Base-by-base conservation (phyloP, 2,797 vertebrate species). In the Sebastes minor region DNA sequence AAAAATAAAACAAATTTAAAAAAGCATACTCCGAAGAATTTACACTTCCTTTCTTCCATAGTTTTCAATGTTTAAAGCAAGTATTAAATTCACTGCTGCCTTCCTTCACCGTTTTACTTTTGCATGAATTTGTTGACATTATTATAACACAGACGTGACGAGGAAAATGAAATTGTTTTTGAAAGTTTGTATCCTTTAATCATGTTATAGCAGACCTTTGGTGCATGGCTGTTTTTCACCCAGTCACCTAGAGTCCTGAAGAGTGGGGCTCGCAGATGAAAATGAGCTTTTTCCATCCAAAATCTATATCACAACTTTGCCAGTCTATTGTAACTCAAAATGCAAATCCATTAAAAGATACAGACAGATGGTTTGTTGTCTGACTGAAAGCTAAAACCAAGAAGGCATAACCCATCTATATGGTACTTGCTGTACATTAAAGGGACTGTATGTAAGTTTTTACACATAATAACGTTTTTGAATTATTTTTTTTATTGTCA, bases 11-110 rank as follows among this genome's bases (percentile, higher is more conserved):
- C 14, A 38, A 8, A 71, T 38, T 16, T 20, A 18, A 57, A 9
- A 66, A 65, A 66, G 18, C 23, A 12, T 13, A 28, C 8, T 16
- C 9, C 27, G 33, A n/a, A 70, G 4, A 25, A 5, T 28, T 28
- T 6, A 46, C 23, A 46, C 35, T 65, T 38, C 33, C 73, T 57
- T 72, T 62, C 46, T 65, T 69, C 66, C 68, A 65, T 32, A 87
- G 67, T 87, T 83, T 76, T 42, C 67, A 72, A 38, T 27, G 12
- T 69, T 84, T 62, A 71, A 75, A 69, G 74, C 53, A 72, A 56
- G 61, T 49, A 65, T 49, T 65, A 74, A 80, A 87, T 84, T 79
- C 80, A 78, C 69, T 33, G 67, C 49, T 49, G 57, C 8, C 57
- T 57, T 23, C 33, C 25, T 64, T 23, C 23, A 23, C 23, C 23